Evolutionary conservation across 35 echinoderm and acorn worm species (phyloP).

Genomic region (Lytechinus pictus): DNA sequence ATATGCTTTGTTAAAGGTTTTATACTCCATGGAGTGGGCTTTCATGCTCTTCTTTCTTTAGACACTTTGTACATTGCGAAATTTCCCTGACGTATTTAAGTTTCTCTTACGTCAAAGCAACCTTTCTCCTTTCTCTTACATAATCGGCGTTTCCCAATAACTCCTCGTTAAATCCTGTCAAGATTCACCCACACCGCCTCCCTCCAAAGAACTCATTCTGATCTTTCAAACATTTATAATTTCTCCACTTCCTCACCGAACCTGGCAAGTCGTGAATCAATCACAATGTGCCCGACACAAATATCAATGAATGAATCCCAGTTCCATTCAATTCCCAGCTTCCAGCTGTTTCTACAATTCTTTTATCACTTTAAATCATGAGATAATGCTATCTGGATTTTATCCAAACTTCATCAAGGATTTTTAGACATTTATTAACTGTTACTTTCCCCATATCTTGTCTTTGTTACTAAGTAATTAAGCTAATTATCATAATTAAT

Average conservation of each 20-base stretch:
- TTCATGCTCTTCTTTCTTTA: too few relatives aligned
- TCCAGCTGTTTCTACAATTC: neutral
- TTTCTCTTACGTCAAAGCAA: too few relatives aligned
- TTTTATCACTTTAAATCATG: neutral
- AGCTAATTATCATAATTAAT: neutral
- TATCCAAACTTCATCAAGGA: neutral
- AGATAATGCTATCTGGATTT: conserved; percentile 1
- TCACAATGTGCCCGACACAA: neutral
- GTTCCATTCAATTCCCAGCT: neutral
- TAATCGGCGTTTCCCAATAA: too few relatives aligned
- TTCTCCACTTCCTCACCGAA: neutral
- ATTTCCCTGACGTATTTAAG: too few relatives aligned
- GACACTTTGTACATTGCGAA: too few relatives aligned
- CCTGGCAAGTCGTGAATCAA: neutral
- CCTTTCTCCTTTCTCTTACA: too few relatives aligned
- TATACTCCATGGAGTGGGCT: too few relatives aligned
- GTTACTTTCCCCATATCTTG: neutral
- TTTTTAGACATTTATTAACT: neutral
- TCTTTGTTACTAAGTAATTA: neutral
- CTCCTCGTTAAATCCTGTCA: too few relatives aligned
- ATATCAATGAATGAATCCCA: conserved; percentile 5
- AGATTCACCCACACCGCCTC: neutral
- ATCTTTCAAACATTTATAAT: neutral
- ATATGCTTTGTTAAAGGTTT: too few relatives aligned
- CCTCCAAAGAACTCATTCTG: neutral